These are phyloP conservation scores for Aphaenogaster ashmeadi DNA, from an alignment of 1,140 invertebrate species.

Conservation along the genomic window DNA sequence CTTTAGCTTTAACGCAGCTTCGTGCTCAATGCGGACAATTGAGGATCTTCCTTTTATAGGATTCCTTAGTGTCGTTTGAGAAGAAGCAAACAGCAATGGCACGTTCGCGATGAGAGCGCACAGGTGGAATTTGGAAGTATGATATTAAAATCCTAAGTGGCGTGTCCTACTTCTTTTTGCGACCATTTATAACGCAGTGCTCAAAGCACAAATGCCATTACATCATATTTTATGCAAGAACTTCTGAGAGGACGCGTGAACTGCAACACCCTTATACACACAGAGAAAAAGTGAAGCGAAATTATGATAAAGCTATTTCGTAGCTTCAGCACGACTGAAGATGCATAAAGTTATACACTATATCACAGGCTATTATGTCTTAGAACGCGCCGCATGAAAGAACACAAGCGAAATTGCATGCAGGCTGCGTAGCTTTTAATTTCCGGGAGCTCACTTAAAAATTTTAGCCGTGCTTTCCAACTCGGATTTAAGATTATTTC, in stretches of 20 bases:
- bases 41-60: conserved; percentile 3
- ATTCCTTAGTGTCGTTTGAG: neutral
- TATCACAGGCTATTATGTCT: neutral
- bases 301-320: neutral
- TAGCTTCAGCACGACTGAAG: conserved; percentile 38
- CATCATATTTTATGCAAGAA: conserved; percentile 21
- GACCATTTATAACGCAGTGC: conserved; percentile 2
- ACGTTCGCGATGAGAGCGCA: neutral
- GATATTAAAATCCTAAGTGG: conserved; percentile 38
- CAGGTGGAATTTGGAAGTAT: conserved; percentile 29
- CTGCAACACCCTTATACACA: neutral
- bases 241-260: neutral
- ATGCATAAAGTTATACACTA: conserved; percentile 18
- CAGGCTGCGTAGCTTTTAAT: conserved; percentile 5
- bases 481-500: neutral
- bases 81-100: conserved; percentile 13
- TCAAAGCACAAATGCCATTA: conserved; percentile 41
- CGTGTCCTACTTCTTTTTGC: conserved; percentile 12
- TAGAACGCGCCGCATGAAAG: neutral
- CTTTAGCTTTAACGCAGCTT: neutral
- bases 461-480: neutral
- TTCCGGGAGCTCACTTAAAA: neutral
- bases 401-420: neutral
- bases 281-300: neutral
- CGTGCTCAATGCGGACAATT: neutral